These are phyloP conservation scores for Petaurus breviceps DNA, from an alignment of 2,113 vertebrate species.

Conservation along the genomic window DNA sequence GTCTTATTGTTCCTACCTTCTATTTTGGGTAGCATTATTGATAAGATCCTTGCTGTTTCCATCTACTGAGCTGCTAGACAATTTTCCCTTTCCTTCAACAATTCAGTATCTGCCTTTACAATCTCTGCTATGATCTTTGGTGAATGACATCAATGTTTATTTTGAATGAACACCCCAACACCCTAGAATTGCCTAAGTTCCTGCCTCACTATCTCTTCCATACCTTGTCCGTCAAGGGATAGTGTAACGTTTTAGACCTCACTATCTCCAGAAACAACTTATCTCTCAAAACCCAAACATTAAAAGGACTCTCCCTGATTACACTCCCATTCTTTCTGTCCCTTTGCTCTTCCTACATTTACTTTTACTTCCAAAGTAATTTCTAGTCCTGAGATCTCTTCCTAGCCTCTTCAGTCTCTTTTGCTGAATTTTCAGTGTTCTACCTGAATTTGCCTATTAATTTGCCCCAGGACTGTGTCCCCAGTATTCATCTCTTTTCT, in stretches of 20 bases:
- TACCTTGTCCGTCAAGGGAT: not conserved
- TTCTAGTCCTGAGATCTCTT: not conserved
- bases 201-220: not conserved
- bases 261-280: not conserved
- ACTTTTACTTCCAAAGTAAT: not conserved
- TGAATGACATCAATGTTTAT: not conserved
- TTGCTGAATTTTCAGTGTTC: not conserved
- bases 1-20: conserved; percentile 46
- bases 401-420: not conserved
- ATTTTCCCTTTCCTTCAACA: not conserved
- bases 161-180: not conserved
- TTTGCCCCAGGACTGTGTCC: not conserved
- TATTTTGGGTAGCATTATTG: conserved; percentile 69
- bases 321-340: not conserved
- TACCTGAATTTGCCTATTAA: not conserved
- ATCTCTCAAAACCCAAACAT: not conserved
- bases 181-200: not conserved
- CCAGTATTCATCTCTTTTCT: too few species aligned
- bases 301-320: not conserved
- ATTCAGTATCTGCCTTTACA: not conserved
- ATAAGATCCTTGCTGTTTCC: not conserved
- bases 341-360: too few species aligned
- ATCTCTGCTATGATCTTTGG: not conserved
- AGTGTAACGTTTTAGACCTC: not conserved
- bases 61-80: not conserved